Percentiles rank a stretch among this genome's conserved stretches.
Conservation (phyloP, 2,888 invertebrate species). For the Acholoe squamosa region DNA sequence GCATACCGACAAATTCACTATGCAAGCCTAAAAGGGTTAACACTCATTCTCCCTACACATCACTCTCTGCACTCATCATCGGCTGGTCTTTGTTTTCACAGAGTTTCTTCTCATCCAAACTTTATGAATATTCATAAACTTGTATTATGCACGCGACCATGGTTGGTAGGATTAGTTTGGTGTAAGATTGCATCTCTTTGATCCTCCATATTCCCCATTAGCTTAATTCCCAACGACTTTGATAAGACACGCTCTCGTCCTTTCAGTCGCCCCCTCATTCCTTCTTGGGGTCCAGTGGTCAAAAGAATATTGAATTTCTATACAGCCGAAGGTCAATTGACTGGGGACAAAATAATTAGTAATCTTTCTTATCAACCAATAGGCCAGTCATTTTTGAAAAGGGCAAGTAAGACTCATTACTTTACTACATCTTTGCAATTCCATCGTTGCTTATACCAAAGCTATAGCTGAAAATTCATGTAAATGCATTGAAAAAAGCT, state of each 20-base stretch:
- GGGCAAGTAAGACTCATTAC: too few species aligned
- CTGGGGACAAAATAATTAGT: too few species aligned
- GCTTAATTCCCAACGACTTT: constrained; percentile 27
- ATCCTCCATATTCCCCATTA: constrained; percentile 35
- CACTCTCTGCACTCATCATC: neutral
- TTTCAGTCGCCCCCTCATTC: neutral
- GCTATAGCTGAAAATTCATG: too few species aligned
- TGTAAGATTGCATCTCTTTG: constrained; percentile 14
- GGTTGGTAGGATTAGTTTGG: constrained; percentile 33
- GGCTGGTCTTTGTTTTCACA: constrained; percentile 30
- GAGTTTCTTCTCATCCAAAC: neutral
- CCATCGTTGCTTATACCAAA: too few species aligned
- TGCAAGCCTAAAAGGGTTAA: too few species aligned
- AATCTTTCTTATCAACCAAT: too few species aligned
- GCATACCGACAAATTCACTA: too few species aligned
- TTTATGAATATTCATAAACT: neutral
- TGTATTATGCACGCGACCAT: neutral
- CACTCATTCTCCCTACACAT: neutral
- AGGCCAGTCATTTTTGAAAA: too few species aligned
- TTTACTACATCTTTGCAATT: too few species aligned
- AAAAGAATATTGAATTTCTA: too few species aligned
- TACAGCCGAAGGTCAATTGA: too few species aligned
- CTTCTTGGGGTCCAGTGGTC: neutral
- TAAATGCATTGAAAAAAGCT: too few species aligned
- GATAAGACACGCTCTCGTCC: neutral